These are phyloP conservation scores for Chaenodraco wilsoni DNA, from an alignment of 2,797 vertebrate genomes.

Conservation along the genomic window DNA sequence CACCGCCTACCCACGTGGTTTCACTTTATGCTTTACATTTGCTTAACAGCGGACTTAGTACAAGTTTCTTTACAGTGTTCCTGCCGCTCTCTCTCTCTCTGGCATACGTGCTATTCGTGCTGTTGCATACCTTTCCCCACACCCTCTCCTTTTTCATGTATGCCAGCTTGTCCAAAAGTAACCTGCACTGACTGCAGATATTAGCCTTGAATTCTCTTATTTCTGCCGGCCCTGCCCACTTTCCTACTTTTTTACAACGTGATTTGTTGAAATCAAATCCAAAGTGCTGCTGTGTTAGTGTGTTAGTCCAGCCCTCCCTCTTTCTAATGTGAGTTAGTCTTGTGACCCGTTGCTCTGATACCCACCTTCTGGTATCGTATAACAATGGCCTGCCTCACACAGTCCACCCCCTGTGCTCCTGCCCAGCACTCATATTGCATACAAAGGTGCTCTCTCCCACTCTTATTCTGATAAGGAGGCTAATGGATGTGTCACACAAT, in stretches of 20 bases:
- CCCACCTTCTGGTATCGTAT: constrained; percentile 79
- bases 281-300: constrained; percentile 19
- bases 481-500: constrained; percentile 69
- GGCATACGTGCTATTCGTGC: constrained; percentile 15
- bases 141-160: constrained; percentile 7
- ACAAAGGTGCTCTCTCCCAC: constrained; percentile 77
- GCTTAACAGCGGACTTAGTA: constrained; percentile 29
- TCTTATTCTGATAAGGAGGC: constrained; percentile 60
- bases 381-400: constrained; percentile 80
- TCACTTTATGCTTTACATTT: constrained; percentile 52
- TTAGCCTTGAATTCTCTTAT: constrained; percentile 62
- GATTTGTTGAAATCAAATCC: constrained; percentile 40
- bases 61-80: constrained; percentile 25
- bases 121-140: background rate
- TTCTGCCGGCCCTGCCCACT: constrained; percentile 54
- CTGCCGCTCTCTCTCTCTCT: constrained; percentile 13
- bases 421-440: constrained; percentile 58
- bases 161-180: constrained; percentile 26
- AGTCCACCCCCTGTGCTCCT: constrained; percentile 66
- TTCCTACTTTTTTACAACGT: constrained; percentile 48
- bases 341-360: constrained; percentile 78
- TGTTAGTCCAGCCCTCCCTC: constrained; percentile 42
- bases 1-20: constrained; percentile 40
- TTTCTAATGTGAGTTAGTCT: constrained; percentile 62
- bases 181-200: constrained; percentile 28